Evolutionary conservation across 2,888 invertebrate genomes (phyloP), one percentile per base, ranked within the genome.

Genomic region (Tachina lurida): DNA sequence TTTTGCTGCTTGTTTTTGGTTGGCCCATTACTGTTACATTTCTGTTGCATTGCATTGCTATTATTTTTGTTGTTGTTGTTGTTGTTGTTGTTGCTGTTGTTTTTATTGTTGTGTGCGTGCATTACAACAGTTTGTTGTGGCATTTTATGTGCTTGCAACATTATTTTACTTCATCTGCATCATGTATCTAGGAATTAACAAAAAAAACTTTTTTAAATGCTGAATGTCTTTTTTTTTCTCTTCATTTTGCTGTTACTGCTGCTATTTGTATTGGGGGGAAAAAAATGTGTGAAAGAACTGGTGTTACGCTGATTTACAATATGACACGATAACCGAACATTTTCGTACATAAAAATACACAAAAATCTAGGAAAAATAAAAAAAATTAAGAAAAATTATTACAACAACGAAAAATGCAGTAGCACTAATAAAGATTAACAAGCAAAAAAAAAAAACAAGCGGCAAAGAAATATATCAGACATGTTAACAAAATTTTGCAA

Each of bases 331-430:
- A 86, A 86, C 86, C 65, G 86, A 83, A 86, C 76, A 86, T 90
- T 90, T 90, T 89, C 89, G 88, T 19, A 89, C 89, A n/a, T 78
- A 81, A 71, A 63, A 79, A 71, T 76, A 68, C 62, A 82, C 58
- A 68, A 68, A 68, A 70, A 60, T 68, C 68, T 79, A 39, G 68
- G 85, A 22, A 76, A 87, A 67, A 39, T 15, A 65, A 76, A 70
- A 12, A 73, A 15, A 75, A 19, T 56, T 47, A 47, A 77, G 68
- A 47, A 70, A 78, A 63, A 76, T 74, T 74, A 81, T 75, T 54
- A 67, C 77, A 73, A 68, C 77, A 73, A 41, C 43, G 58, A 77
- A 84, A 78, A 84, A 73, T 67, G 52, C 67, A 78, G 83, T 84
- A 84, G 83, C 83, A 13, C 12, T 78, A 84, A 84, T 84, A 84